Percentiles rank a stretch among this genome's conserved stretches.
These are phyloP conservation scores for Trissonchulus latispiculum DNA, from an alignment of 2,888 invertebrate genomes.

Conservation along the genomic window DNA sequence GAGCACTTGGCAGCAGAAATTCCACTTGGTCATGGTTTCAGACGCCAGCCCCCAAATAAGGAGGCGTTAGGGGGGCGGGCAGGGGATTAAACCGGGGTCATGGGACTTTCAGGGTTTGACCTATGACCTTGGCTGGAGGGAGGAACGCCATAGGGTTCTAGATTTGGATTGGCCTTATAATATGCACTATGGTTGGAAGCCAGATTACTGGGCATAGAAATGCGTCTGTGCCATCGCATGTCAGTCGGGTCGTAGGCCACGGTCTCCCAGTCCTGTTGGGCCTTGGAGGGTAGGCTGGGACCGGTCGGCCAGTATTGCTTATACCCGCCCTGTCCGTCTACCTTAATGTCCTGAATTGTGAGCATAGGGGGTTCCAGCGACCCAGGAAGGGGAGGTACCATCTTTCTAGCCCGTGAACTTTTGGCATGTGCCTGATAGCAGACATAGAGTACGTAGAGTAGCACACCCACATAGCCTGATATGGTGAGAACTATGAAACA, in stretches of 20 bases:
- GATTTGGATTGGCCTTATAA: background rate
- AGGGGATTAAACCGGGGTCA: no score
- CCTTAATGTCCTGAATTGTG: background rate
- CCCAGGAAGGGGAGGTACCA: background rate
- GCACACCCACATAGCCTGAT: conserved; percentile 18
- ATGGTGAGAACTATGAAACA: conserved; percentile 24
- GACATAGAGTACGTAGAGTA: conserved; percentile 1
- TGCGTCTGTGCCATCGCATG: background rate
- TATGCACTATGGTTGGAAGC: background rate
- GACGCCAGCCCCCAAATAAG: no score
- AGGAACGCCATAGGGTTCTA: no score
- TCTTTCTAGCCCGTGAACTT: background rate
- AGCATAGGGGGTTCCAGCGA: no score
- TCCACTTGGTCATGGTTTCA: no score
- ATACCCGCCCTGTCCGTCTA: background rate
- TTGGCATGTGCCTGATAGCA: background rate
- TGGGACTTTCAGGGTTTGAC: no score
- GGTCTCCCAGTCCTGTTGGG: background rate
- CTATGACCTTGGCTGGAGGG: no score
- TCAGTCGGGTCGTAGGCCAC: background rate
- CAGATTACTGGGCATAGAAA: background rate
- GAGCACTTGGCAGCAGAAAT: no score
- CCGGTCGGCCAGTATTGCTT: background rate
- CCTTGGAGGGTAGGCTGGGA: background rate
- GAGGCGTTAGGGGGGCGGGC: no score